Conservation (phyloP, 2,113 vertebrate genomes). For the Sus scrofa region DNA sequence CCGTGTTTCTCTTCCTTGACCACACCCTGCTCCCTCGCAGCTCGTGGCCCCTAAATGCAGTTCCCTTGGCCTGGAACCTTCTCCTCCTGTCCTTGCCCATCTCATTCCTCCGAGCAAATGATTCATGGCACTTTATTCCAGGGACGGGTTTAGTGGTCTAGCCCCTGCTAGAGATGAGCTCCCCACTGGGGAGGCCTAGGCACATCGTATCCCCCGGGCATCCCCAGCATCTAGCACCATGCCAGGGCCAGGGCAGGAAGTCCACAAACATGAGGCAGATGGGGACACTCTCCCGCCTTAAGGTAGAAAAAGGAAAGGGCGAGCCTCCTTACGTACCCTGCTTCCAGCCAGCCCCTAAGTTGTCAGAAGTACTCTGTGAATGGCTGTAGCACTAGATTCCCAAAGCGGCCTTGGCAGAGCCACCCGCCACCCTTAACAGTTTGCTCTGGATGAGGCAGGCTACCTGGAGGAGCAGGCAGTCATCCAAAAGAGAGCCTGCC, state of each 20-base stretch:
- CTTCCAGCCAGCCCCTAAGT: background rate
- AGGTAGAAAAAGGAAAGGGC: background rate
- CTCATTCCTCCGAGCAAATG: background rate
- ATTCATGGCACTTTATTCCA: background rate
- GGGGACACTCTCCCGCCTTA: background rate
- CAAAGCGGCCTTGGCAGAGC: background rate
- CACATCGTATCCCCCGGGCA: background rate
- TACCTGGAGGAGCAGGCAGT: background rate
- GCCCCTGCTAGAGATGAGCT: background rate
- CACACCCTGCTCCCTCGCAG: background rate
- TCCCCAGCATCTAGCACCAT: background rate
- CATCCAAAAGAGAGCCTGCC: background rate
- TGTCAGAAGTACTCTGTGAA: background rate
- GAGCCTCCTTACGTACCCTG: background rate
- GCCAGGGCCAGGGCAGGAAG: background rate
- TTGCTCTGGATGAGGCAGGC: background rate
- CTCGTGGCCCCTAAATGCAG: rapidly evolving
- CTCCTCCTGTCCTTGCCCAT: background rate
- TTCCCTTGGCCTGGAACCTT: background rate
- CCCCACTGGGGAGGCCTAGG: background rate
- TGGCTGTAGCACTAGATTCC: background rate
- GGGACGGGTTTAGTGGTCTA: background rate
- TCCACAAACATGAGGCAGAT: background rate
- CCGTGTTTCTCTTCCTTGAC: background rate
- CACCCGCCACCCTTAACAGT: background rate